Base-by-base conservation (phyloP, 2,888 invertebrate species). In the Diploptera punctata region DNA sequence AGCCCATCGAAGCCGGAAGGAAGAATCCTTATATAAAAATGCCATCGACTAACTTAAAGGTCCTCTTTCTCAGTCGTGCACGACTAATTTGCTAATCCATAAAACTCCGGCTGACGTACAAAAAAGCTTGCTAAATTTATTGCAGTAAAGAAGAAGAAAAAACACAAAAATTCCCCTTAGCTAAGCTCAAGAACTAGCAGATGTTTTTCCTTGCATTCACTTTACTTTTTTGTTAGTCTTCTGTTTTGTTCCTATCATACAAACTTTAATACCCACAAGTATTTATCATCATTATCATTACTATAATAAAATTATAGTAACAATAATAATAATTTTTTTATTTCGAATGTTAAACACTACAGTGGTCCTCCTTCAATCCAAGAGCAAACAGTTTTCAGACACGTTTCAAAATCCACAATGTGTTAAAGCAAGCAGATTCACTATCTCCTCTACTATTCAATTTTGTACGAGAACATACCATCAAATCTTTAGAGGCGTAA, bases 11-110 rank as follows among this genome's bases (percentile, higher is more conserved):
- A 57, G 29, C 26, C 29, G 57, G 57, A 57, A 57, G 57, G 13
- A 57, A 2, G 57, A 29, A 29, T 57, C n/a, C 57, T 57, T 29
- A 57, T 26, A 57, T 57, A 57, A 57, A 29, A 57, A 57, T 57
- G 57, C 57, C 57, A 57, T 57, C 57, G 57, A 29, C 24, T 13
- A 57, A 57, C 57, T 29, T 29, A 7, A 57, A 29, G 29, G 29
- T 57, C 57, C 57, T 57, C 29, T 16, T 29, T 57, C 24, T 24
- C 13, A 57, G 29, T 57, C 57, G 57, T 57, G 57, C 57, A 57
- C 13, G 26, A 57, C 57, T 57, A 57, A 57, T 57, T 57, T 57
- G 57, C 57, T 57, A 57, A 57, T 57, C 57, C 57, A 57, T 57
- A 57, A 57, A 57, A 29, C n/a, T 57, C 57, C 57, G 57, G n/a